Evolutionary conservation across 1,140 invertebrate genomes (phyloP), one percentile per base, ranked within the genome.

Genomic region (Tetragonula clypearis): DNA sequence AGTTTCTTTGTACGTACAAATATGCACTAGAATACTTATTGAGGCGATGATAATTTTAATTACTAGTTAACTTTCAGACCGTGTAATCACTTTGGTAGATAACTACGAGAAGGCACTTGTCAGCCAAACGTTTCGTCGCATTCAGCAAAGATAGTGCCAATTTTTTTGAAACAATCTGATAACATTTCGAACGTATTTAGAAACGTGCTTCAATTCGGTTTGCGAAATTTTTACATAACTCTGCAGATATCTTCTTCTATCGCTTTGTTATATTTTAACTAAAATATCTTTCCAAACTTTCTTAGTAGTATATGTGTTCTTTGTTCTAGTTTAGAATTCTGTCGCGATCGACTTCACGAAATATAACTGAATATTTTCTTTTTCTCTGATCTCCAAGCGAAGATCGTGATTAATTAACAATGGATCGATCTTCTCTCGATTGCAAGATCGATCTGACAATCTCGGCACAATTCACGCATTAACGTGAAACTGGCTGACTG

Each of bases 381-480:
- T n/a, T 14, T 5, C 0, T 14, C 60, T 0, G 12, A 1, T 5
- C 23, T 14, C 14, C 23, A 23, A 62, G n/a, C 60, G 23, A 62
- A n/a, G 9, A 12, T 1, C 19, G 23, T 2, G 60, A 21, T 35
- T 4, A 23, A 62, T 62, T 12, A 23, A 60, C 2, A 60, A 12
- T 23, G 21, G 21, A 23, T 23, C 5, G 55, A 53, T 68, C 9
- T 17, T 26, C 6, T 9, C 21, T 21, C 1, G 15, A 66, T 53
- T 17, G 1, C 2, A 21, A 17, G 41, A 71, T 53, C n/a, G 74
- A 84, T 71, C 14, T 8, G 49, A 53, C 56, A 78, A 82, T 85
- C 66, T 26, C 71, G 65, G 75, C 19, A 56, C 79, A 21, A 89
- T 60, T 35, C 35, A 79, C 19, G 17, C n/a, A 71, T 1, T 15